Conservation (phyloP, 1,140 invertebrate species). For the Idris sp. region DNA sequence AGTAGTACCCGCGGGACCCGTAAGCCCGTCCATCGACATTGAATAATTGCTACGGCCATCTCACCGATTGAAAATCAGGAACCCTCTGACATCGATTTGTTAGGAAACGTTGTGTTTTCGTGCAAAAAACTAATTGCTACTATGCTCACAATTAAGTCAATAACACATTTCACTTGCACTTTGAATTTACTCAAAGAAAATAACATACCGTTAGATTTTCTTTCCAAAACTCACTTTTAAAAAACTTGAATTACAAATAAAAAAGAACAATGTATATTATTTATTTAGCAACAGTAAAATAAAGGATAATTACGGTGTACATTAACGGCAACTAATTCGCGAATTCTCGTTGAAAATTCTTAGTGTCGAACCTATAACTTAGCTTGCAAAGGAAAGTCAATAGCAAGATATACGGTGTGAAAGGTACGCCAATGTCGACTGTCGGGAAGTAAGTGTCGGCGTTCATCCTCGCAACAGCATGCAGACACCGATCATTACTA, state of each 20-base stretch:
- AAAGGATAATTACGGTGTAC: conserved; percentile 25
- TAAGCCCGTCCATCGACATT: conserved; percentile 70
- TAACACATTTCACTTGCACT: conserved; percentile 37
- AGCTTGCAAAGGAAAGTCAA: conserved; percentile 33
- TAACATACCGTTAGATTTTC: conserved; percentile 6
- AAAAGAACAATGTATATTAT: conserved; percentile 1
- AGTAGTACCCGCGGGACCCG: conserved; percentile 71
- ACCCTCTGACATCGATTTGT: conserved; percentile 56
- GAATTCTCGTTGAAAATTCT: conserved; percentile 19
- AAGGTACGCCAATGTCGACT: conserved; percentile 52
- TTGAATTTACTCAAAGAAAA: conserved; percentile 15
- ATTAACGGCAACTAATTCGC: conserved; percentile 39
- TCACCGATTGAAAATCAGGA: conserved; percentile 74
- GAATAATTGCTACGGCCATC: conserved; percentile 73
- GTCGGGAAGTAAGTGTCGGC: conserved; percentile 41
- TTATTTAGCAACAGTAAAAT: conserved; percentile 27
- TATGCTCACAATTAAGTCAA: conserved; percentile 21
- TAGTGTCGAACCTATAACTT: conserved; percentile 29
- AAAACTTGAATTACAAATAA: no score
- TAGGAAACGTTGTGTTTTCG: conserved; percentile 15
- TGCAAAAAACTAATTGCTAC: conserved; percentile 31
- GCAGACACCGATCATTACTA: conserved; percentile 65
- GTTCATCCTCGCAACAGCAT: conserved; percentile 33
- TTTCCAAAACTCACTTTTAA: no score
- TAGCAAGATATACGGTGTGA: conserved; percentile 38